Evolutionary conservation across 2,888 invertebrate genomes (phyloP).

Genomic region (Trichopria drosophilae): DNA sequence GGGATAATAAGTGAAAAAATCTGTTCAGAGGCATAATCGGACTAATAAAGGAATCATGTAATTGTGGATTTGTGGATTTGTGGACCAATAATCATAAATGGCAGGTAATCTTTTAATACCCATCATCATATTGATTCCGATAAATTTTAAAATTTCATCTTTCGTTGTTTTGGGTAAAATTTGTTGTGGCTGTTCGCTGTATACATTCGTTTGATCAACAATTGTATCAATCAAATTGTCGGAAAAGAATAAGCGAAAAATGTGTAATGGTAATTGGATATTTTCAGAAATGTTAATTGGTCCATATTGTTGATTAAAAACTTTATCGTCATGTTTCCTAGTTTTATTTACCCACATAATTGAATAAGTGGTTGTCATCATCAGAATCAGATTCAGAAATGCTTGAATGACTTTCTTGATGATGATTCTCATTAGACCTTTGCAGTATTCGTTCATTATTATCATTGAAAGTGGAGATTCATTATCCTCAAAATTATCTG

Average conservation of each 20-base stretch:
- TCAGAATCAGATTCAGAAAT: too few relatives aligned
- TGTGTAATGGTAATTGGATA: slow-evolving; percentile 22
- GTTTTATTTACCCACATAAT: too few relatives aligned
- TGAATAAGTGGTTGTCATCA: too few relatives aligned
- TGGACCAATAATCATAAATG: slow-evolving; percentile 27
- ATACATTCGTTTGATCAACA: slow-evolving; percentile 37
- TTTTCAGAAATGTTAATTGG: slow-evolving; percentile 5
- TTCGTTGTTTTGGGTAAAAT: slow-evolving; percentile 3
- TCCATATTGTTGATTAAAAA: too few relatives aligned
- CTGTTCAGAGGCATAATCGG: slow-evolving; percentile 17
- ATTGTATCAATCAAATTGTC: slow-evolving; percentile 30
- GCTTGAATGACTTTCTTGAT: too few relatives aligned
- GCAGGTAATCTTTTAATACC: slow-evolving; percentile 12
- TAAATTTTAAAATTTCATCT: neutral
- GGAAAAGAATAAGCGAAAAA: slow-evolving; percentile 31
- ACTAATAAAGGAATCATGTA: neutral
- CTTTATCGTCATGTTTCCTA: too few relatives aligned
- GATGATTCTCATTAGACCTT: too few relatives aligned
- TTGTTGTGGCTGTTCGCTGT: slow-evolving; percentile 24
- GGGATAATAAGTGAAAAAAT: slow-evolving; percentile 29
- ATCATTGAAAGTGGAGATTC: too few relatives aligned
- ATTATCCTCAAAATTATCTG: too few relatives aligned
- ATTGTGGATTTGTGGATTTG: slow-evolving; percentile 16
- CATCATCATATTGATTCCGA: slow-evolving; percentile 16
- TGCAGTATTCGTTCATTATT: too few relatives aligned